Evolutionary conservation across 2,113 vertebrate genomes (phyloP).

Genomic region (Brachyistius frenatus): DNA sequence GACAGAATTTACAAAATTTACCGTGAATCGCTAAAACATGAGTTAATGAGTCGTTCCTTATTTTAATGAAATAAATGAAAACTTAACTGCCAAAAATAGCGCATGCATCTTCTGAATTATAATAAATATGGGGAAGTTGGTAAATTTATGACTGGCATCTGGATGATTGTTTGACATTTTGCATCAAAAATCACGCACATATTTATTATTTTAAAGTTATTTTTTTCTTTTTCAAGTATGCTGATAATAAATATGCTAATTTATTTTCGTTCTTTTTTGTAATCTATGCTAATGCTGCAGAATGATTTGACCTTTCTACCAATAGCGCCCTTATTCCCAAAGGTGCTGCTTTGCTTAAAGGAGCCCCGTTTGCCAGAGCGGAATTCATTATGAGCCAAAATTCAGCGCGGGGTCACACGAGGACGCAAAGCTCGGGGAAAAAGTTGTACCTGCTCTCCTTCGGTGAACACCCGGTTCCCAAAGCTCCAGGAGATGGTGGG

Average conservation of each 20-base stretch:
- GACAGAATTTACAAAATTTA: not conserved
- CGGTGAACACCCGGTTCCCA: constrained; percentile 89
- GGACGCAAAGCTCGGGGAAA: not conserved
- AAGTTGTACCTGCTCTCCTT: constrained; percentile 92
- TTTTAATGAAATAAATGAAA: no score
- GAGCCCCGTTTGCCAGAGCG: not conserved
- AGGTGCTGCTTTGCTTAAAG: not conserved
- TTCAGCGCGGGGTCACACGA: not conserved
- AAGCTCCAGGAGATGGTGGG: constrained; percentile 97
- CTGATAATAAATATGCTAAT: no score
- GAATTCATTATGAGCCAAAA: not conserved
- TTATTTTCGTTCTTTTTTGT: no score
- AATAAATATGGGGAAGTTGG: no score
- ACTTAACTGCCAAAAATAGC: no score
- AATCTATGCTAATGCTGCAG: no score
- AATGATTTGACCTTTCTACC: not conserved
- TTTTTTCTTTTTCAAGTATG: no score
- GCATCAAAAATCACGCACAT: not conserved
- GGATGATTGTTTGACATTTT: no score
- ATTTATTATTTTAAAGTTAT: not conserved
- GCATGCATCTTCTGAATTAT: no score
- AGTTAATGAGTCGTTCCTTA: no score
- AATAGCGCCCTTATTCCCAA: not conserved
- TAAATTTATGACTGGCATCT: no score
- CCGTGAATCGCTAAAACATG: not conserved